Conservation (phyloP, 2,888 invertebrate genomes). For the Macroteleia sp. region DNA sequence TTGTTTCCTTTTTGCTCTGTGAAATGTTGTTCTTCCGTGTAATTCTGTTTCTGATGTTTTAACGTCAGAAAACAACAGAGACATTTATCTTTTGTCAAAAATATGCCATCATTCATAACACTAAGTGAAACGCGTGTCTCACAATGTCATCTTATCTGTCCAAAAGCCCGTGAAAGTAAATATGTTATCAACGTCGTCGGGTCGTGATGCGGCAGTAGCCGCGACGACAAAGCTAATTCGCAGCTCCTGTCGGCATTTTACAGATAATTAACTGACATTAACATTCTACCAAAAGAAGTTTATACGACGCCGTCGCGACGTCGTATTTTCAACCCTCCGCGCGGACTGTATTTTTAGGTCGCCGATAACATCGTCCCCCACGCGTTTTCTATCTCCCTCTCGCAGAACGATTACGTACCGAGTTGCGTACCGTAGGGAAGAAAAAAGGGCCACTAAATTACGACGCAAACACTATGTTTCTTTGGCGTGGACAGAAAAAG, state of each 20-base stretch:
- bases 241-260: slow-evolving; percentile 65
- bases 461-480: slow-evolving; percentile 65
- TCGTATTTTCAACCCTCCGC: slow-evolving; percentile 69
- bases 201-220: slow-evolving; percentile 41
- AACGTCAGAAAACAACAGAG: too few species aligned
- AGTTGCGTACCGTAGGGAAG: slow-evolving; percentile 37
- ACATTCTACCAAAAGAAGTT: slow-evolving; percentile 70
- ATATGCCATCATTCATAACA: slow-evolving; percentile 11
- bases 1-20: too few species aligned
- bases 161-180: slow-evolving; percentile 43
- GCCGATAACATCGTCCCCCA: slow-evolving; percentile 52
- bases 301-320: slow-evolving; percentile 59
- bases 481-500: slow-evolving; percentile 74
- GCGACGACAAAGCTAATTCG: slow-evolving; percentile 63
- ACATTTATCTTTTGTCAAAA: too few species aligned
- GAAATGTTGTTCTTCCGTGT: too few species aligned
- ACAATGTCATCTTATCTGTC: slow-evolving; percentile 31
- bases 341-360: slow-evolving; percentile 43
- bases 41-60: too few species aligned
- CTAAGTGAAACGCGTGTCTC: slow-evolving; percentile 7
- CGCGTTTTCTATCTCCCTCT: slow-evolving; percentile 6
- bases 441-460: slow-evolving; percentile 50
- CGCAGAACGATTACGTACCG: slow-evolving; percentile 39
- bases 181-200: slow-evolving; percentile 64
- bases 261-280: slow-evolving; percentile 78